Evolutionary conservation across 2,797 vertebrate species (phyloP), one percentile per base, ranked within the genome.

Genomic region (Chrosomus eos): DNA sequence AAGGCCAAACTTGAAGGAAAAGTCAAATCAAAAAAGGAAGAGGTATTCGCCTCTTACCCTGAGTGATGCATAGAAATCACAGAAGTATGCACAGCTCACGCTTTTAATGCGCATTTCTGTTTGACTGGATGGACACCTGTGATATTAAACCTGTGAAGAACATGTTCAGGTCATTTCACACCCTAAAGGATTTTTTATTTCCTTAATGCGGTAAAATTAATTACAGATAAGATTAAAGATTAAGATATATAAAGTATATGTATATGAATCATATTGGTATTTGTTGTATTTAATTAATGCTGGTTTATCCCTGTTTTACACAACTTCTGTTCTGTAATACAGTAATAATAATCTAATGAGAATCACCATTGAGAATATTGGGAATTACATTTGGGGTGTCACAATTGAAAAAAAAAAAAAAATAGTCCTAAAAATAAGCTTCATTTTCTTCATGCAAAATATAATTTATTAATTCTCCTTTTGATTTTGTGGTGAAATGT

Each of bases 11-110:
- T 18, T 70, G 81, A 85, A 71, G 72, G 87, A 53, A 89, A 85
- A 79, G 40, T 66, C 33, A 81, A 85, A 79, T 73, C 68, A 23
- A 86, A 88, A 53, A 86, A 85, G 83, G 83, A 88, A 62, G 87
- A 89, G 88, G 88, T 89, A 88, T 71, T 86, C 14, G 28, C n/a
- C 73, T 84, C 72, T 43, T 26, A 87, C 64, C 31, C 74, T 40
- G 77, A 43, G 81, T 78, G 51, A 53, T 53, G 66, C 26, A 79
- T 28, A 77, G 81, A 33, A 64, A 16, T 60, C 73, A 68, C 73
- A 62, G 26, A 55, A 28, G 26, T 73, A 40, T 48, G 36, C 74
- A 73, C 76, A 80, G 45, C 58, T 21, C 45, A 74, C 64, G 11
- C 58, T 14, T 82, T 45, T 58, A 28, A 74, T 73, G 33, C 11